Evolutionary conservation across 23 tunicate genomes (phyloP).

Genomic region (Diplosoma virens): DNA sequence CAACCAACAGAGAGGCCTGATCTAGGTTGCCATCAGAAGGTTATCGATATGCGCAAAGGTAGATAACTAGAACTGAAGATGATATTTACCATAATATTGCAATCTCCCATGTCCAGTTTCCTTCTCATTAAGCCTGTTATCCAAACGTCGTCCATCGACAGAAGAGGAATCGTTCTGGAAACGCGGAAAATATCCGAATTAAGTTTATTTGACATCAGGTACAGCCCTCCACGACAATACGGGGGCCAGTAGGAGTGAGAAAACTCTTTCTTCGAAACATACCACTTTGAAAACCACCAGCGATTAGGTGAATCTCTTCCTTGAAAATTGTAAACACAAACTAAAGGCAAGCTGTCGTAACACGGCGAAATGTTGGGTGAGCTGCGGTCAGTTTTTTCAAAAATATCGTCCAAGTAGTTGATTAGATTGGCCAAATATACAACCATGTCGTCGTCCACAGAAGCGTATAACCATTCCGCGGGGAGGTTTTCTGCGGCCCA

Average conservation of each 20-base stretch:
- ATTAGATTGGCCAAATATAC: constrained; percentile 51
- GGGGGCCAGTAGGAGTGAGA: constrained; percentile 50
- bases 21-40: no score
- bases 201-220: constrained; percentile 25
- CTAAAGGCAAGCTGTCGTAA: constrained; percentile 37
- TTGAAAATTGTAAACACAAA: constrained; percentile 57
- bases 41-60: no score
- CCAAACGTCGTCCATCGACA: constrained; percentile 71
- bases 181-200: constrained; percentile 9
- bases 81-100: constrained; percentile 33
- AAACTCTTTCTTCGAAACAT: constrained; percentile 31
- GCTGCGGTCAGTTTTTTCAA: background rate
- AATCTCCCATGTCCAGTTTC: constrained; percentile 28
- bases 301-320: constrained; percentile 39
- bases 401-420: constrained; percentile 13
- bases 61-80: no score
- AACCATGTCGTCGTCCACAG: constrained; percentile 69
- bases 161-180: constrained; percentile 24
- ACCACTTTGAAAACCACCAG: constrained; percentile 39
- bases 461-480: constrained; percentile 34
- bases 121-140: constrained; percentile 71
- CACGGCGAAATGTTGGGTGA: constrained; percentile 26
- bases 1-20: no score
- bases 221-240: constrained; percentile 68
- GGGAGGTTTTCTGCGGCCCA: constrained; percentile 45